These are phyloP conservation scores for Holothuria leucospilota DNA, from an alignment of 53 echinoderm and acorn worm species.

Conservation along the genomic window DNA sequence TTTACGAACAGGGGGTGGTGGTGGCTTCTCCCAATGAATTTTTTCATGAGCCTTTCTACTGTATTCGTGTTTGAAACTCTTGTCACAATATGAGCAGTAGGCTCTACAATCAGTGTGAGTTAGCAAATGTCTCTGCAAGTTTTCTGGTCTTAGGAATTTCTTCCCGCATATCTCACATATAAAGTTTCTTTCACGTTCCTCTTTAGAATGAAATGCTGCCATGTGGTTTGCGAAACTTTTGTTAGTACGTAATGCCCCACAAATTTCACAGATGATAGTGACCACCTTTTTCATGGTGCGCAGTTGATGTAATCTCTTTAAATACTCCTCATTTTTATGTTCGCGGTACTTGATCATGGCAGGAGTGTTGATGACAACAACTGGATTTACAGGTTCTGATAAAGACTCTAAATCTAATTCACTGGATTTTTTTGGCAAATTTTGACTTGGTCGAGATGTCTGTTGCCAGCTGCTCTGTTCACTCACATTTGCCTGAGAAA, in stretches of 20 bases:
- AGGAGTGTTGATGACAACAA: slow-evolving; percentile 27
- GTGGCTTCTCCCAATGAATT: neutral
- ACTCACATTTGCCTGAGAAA: neutral
- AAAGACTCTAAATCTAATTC: too few species aligned
- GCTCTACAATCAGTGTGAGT: neutral
- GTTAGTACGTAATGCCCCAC: slow-evolving; percentile 3
- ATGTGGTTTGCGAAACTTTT: slow-evolving; percentile 3
- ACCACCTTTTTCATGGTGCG: neutral
- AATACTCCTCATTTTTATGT: neutral
- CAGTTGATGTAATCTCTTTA: slow-evolving; percentile 6
- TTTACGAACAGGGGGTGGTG: slow-evolving; percentile 11
- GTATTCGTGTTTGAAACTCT: slow-evolving; percentile 21
- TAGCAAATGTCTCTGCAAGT: neutral
- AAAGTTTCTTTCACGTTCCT: slow-evolving; percentile 21
- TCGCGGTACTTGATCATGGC: slow-evolving; percentile 24
- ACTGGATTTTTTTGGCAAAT: too few species aligned
- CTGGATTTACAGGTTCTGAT: slow-evolving; percentile 2
- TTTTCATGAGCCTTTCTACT: slow-evolving; percentile 8
- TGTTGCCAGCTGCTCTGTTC: too few species aligned
- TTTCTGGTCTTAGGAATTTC: slow-evolving; percentile 14
- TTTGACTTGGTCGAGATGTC: too few species aligned
- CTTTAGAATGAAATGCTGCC: slow-evolving; percentile 6
- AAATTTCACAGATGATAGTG: slow-evolving; percentile 3
- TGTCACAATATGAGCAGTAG: neutral
- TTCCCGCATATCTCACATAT: slow-evolving; percentile 12